Base-by-base conservation (phyloP, 2,888 invertebrate genomes). In the Folsomia candida region DNA sequence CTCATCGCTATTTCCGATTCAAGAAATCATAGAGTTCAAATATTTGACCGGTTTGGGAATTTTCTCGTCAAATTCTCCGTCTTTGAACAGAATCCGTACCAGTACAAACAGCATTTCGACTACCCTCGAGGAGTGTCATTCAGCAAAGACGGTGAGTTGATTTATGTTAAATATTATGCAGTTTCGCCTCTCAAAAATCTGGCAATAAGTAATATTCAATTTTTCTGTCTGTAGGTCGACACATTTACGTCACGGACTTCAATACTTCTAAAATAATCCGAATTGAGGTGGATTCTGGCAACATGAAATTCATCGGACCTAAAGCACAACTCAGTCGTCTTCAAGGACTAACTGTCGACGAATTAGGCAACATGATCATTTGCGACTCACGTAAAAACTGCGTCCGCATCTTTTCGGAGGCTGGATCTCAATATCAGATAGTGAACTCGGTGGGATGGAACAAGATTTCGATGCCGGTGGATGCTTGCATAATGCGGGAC, bases 21-120 rank as follows among this genome's bases (percentile, higher is more conserved):
- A 1, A 68, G 75, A 63, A 79, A 79, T 65, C 73, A 72, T 27
- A 70, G 79, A 1, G 20, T 79, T n/a, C n/a, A n/a, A n/a, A n/a
- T n/a, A n/a, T n/a, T n/a, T n/a, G n/a, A n/a, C n/a, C n/a, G n/a
- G n/a, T n/a, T n/a, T n/a, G n/a, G n/a, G n/a, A n/a, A n/a, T n/a
- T 76, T 58, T 59, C 54, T 73, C 4, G 20, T 29, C 22, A 76
- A 76, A 22, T 74, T 47, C 68, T 69, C 71, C 18, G 63, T 72
- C 1, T 76, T 69, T 24, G 74, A 74, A 29, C 57, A 28, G 1
- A 65, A 64, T 24, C 74, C 76, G 0, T 74, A 70, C 22, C 60
- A 72, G 18, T 72, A 70, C 70, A 67, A 65, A n/a, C 11, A 67
- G 0, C 29, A 70, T 22, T 69, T 76, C 51, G 70, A 76, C 58